These are phyloP conservation scores for Nothocercus nigrocapillus DNA, from an alignment of 2,113 vertebrate genomes.

Conservation along the genomic window DNA sequence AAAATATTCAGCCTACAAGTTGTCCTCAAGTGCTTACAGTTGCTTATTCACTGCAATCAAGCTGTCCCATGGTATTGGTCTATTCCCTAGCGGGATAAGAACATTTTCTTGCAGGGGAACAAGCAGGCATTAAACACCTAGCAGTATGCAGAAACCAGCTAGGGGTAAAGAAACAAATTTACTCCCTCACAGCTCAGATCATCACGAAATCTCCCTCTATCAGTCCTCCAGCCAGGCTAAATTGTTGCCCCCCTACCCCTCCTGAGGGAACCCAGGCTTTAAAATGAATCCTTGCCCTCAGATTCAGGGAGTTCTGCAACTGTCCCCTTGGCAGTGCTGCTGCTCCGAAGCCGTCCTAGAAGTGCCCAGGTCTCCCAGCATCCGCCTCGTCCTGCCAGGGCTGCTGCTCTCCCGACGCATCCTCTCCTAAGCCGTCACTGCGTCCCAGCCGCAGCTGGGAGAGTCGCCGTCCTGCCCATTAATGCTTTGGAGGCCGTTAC, in stretches of 20 bases:
- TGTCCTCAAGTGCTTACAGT: not conserved
- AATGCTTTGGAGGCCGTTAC: not conserved
- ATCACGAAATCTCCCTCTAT: not conserved
- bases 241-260: not conserved
- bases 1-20: not conserved
- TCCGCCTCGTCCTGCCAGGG: not conserved
- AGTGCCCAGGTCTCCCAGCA: not conserved
- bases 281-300: not conserved
- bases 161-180: not conserved
- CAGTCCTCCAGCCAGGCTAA: not conserved
- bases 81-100: not conserved
- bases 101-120: not conserved
- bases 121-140: not conserved
- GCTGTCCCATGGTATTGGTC: not conserved
- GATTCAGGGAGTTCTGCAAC: not conserved
- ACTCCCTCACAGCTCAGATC: not conserved
- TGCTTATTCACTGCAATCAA: not conserved
- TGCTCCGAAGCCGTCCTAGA: not conserved
- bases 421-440: not conserved
- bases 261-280: not conserved
- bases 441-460: fast-evolving
- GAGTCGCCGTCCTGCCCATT: not conserved
- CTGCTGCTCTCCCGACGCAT: not conserved
- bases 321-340: not conserved
- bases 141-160: not conserved